phyloP scores from a whole-genome alignment of 92 coral and sea anemone species.

The Galaxea fascicularis region DNA sequence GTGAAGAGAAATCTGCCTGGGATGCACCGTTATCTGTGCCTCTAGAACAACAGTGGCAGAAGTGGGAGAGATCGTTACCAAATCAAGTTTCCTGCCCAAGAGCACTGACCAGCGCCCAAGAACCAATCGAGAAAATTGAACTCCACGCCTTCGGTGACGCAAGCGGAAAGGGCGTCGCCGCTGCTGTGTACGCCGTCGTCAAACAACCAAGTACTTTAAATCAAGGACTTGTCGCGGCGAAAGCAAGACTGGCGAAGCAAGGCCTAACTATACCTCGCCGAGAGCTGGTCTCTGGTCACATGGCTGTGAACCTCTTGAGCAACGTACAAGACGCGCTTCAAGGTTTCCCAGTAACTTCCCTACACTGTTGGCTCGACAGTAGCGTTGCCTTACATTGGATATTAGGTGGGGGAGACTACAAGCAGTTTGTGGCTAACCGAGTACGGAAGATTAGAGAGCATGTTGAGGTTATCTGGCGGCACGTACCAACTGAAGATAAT shows the following conservation, averaged over 20 bases:
- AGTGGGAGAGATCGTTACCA: conserved; percentile 57
- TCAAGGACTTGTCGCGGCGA: conserved; percentile 60
- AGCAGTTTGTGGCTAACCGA: conserved; percentile 77
- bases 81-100: conserved; percentile 19
- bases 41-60: conserved; percentile 50
- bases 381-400: conserved; percentile 75
- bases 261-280: conserved; percentile 72
- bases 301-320: conserved; percentile 65
- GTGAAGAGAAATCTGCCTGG: conserved; percentile 61
- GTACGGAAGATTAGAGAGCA: conserved; percentile 68
- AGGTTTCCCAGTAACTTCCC: conserved; percentile 64
- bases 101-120: conserved; percentile 31
- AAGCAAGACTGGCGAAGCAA: conserved; percentile 67
- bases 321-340: conserved; percentile 69
- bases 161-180: conserved; percentile 58
- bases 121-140: conserved; percentile 38
- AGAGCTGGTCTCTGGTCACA: conserved; percentile 68
- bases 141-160: conserved; percentile 72
- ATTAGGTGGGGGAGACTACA: conserved; percentile 69
- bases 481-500: conserved; percentile 71
- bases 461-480: conserved; percentile 65
- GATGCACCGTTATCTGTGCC: conserved; percentile 40
- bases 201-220: conserved; percentile 32
- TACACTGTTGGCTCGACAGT: conserved; percentile 77
- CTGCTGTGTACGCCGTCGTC: conserved; percentile 67